Evolutionary conservation across 2,113 vertebrate genomes (phyloP), one percentile per base, ranked within the genome.

Genomic region (Pollachius pollachius): DNA sequence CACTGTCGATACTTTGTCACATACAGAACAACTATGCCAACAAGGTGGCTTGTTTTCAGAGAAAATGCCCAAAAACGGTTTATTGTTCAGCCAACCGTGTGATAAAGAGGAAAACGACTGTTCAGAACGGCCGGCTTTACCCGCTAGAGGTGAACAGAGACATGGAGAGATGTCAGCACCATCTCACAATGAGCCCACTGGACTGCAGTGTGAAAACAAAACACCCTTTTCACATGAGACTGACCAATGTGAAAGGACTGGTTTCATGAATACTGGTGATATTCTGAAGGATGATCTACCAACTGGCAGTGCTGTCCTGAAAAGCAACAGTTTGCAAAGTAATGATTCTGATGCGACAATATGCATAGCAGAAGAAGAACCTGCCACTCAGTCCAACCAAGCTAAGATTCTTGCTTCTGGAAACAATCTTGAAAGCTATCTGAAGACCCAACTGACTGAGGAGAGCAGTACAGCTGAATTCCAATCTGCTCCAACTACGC

Each of bases 21-120:
- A 75, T 52, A 70, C 62, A 16, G 65, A 62, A n/a, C 30, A 25
- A 59, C 76, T 81, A 75, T 85, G 80, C 77, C 84, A 86, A 2
- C 72, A 85, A 18, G 77, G 63, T 25, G 81, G 87, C 81, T 79
- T 88, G 48, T 84, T 91, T 74, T 89, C 89, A 69, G 91, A 89
- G 81, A 84, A 89, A 37, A 88, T 89, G 88, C 87, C 89, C 12
- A 89, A 88, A 87, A 90, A 91, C 25, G 84, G 87, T 64, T 81
- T 91, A 41, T 70, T 92, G 37, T 84, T 88, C 72, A 87, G 88
- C 72, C 87, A 92, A 74, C 78, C 69, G 13, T 69, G 76, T 81
- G 54, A 78, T 52, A 87, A 85, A 66, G 86, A 89, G 52, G 75
- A 81, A 8, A 80, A 85, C 56, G 86, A 89, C 16, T 72, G 75